Percentiles rank a stretch among this genome's conserved stretches.
These are phyloP conservation scores for Drosophila tani DNA, from an alignment of 1,140 invertebrate species.

Conservation along the genomic window DNA sequence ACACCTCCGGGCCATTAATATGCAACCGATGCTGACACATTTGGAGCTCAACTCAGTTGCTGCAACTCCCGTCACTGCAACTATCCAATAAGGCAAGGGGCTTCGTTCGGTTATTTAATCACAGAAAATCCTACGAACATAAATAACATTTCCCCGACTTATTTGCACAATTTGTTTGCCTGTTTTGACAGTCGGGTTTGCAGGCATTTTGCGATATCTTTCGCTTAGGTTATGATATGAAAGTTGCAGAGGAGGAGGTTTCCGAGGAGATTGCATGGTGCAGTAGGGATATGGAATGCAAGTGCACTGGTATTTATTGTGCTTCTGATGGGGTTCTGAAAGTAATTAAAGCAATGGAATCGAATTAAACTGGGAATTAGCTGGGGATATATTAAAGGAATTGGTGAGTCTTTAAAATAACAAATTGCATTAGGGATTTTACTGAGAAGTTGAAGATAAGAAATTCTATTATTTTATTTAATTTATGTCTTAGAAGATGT, in stretches of 20 bases:
- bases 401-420: neutral
- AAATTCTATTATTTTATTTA: too few relatives aligned
- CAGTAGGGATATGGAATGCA: neutral
- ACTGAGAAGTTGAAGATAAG: neutral
- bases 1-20: slow-evolving; percentile 80
- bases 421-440: neutral
- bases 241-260: slow-evolving; percentile 8
- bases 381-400: neutral
- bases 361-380: neutral
- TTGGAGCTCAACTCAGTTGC: slow-evolving; percentile 41
- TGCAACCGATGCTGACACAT: slow-evolving; percentile 68
- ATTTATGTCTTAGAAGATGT: neutral
- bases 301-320: neutral
- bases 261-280: neutral
- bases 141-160: slow-evolving; percentile 80
- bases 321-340: neutral
- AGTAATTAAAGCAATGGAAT: slow-evolving; percentile 23
- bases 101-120: slow-evolving; percentile 69
- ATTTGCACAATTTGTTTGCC: slow-evolving; percentile 83
- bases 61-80: slow-evolving; percentile 59
- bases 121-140: slow-evolving; percentile 65
- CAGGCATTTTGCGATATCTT: slow-evolving; percentile 50
- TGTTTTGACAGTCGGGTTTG: slow-evolving; percentile 72
- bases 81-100: slow-evolving; percentile 18
- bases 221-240: slow-evolving; percentile 13